Evolutionary conservation across 1,140 invertebrate genomes (phyloP).

Genomic region (Tenebrio molitor): DNA sequence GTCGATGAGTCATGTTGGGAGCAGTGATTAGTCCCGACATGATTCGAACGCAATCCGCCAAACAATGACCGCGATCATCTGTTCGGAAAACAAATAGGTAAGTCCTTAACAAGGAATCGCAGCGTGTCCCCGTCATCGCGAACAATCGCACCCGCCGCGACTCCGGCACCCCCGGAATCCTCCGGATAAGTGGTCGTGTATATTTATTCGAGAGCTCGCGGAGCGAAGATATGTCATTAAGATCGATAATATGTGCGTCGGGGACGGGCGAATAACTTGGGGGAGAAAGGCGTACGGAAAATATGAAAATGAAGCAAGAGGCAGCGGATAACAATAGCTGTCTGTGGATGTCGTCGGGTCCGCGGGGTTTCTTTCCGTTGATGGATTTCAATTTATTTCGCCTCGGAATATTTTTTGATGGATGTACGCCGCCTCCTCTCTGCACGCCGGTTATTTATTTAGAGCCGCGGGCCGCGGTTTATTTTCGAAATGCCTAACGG

Average conservation of each 20-base stretch:
- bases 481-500: conserved; percentile 16
- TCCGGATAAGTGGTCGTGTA: conserved; percentile 46
- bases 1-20: conserved; percentile 6
- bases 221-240: conserved; percentile 62
- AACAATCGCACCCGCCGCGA: conserved; percentile 14
- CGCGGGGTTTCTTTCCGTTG: conserved; percentile 59
- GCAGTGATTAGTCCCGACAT: conserved; percentile 10
- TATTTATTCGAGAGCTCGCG: conserved; percentile 44
- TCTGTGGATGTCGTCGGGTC: conserved; percentile 58
- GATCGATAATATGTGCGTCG: conserved; percentile 64
- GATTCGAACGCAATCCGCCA: conserved; percentile 8
- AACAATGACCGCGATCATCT: conserved; percentile 33
- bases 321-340: conserved; percentile 62
- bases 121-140: conserved; percentile 34
- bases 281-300: conserved; percentile 55
- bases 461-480: conserved; percentile 14
- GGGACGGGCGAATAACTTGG: conserved; percentile 53
- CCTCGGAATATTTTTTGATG: conserved; percentile 48
- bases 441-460: conserved; percentile 41
- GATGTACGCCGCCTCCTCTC: conserved; percentile 6
- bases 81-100: conserved; percentile 36
- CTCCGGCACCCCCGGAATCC: conserved; percentile 17
- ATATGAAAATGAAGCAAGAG: conserved; percentile 65
- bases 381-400: conserved; percentile 64
- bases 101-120: conserved; percentile 41